phyloP scores from a whole-genome alignment of 1,140 invertebrate species.

The Brachionus angularis region DNA sequence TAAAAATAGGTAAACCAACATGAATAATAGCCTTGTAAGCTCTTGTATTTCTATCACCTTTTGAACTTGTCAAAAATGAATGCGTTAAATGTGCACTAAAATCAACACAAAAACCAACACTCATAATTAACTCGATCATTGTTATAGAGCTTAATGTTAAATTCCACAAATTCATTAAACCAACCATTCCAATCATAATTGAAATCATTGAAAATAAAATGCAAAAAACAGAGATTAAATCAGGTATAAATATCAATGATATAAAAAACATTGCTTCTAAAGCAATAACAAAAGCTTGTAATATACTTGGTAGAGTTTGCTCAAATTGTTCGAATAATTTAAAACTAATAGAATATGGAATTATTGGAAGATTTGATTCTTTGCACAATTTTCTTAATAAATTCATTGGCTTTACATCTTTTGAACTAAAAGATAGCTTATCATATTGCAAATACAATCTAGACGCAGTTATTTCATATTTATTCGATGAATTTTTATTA shows the following conservation, averaged over 20 bases:
- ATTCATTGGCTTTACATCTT: constrained; percentile 49
- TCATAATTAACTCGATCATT: constrained; percentile 98
- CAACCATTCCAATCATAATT: constrained; percentile 87
- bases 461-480: constrained; percentile 67
- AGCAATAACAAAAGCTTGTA: constrained; percentile 86
- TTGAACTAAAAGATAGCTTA: constrained; percentile 46
- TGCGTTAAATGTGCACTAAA: constrained; percentile 96
- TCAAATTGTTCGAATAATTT: constrained; percentile 70
- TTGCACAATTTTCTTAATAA: constrained; percentile 48
- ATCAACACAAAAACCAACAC: constrained; percentile 93
- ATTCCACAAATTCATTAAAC: constrained; percentile 91
- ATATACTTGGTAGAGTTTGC: constrained; percentile 79
- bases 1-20: constrained; percentile 84
- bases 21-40: constrained; percentile 80
- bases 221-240: constrained; percentile 84
- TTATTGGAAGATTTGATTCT: constrained; percentile 46
- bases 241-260: constrained; percentile 92
- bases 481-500: too few species aligned
- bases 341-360: constrained; percentile 49
- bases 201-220: constrained; percentile 90
- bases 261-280: constrained; percentile 90
- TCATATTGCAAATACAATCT: constrained; percentile 48
- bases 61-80: constrained; percentile 78
- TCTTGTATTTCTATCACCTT: constrained; percentile 60
- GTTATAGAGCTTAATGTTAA: constrained; percentile 93